Percentiles rank a stretch among this genome's conserved stretches.
phyloP scores from a whole-genome alignment of 2,888 invertebrate species.

The Callinectes sapidus region DNA sequence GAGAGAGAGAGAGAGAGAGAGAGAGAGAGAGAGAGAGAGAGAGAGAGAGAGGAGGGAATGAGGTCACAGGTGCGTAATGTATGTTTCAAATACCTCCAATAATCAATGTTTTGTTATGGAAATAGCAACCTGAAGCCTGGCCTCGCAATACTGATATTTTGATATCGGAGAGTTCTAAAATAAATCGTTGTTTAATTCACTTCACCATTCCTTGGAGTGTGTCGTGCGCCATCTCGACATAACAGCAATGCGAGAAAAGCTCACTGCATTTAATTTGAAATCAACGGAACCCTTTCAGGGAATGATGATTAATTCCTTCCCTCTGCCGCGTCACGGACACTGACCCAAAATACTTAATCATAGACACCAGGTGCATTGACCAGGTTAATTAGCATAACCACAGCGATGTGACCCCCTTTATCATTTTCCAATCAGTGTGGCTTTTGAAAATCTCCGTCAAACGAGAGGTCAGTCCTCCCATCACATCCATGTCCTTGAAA shows the following conservation, averaged over 20 bases:
- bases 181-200: neutral
- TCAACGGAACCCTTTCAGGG: neutral
- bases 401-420: neutral
- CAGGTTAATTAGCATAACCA: neutral
- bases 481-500: neutral
- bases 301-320: neutral
- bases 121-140: neutral
- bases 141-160: neutral
- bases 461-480: neutral
- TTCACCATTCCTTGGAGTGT: neutral
- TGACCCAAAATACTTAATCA: neutral
- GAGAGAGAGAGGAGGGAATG: neutral
- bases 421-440: neutral
- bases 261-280: neutral
- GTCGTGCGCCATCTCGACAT: neutral
- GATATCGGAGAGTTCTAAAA: slow-evolving; percentile 6
- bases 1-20: neutral
- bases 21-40: neutral
- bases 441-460: neutral
- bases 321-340: neutral
- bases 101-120: slow-evolving; percentile 1
- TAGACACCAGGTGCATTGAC: neutral
- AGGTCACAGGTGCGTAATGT: neutral
- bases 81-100: neutral
- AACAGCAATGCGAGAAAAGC: neutral